phyloP scores from a whole-genome alignment of 2,113 vertebrate species.

The Mormoops blainvillei region DNA sequence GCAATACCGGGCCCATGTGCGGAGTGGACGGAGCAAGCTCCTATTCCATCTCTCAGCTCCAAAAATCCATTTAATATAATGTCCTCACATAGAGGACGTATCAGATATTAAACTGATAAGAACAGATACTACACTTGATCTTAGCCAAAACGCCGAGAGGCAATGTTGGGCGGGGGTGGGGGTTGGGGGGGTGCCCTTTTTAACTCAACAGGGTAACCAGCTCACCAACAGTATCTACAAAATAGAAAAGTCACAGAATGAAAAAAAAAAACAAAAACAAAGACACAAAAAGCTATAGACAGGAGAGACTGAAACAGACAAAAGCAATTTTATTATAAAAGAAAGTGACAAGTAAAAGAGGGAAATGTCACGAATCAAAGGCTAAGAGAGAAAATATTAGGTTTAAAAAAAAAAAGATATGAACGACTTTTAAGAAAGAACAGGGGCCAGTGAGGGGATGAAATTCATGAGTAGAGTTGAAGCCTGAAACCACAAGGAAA shows the following conservation, averaged over 20 bases:
- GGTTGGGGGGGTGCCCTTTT: not conserved
- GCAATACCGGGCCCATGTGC: too few relatives aligned
- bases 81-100: too few relatives aligned
- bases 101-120: too few relatives aligned
- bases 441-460: not conserved
- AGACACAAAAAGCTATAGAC: not conserved
- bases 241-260: conserved; percentile 26
- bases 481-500: conserved; percentile 4
- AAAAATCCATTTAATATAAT: too few relatives aligned
- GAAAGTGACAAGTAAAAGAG: conserved; percentile 20
- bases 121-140: too few relatives aligned
- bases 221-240: not conserved
- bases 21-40: too few relatives aligned
- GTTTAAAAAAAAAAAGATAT: not conserved
- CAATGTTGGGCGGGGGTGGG: too few relatives aligned
- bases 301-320: conserved; percentile 26
- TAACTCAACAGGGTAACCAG: conserved; percentile 29
- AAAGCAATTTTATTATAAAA: conserved; percentile 9
- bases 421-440: not conserved
- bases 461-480: not conserved
- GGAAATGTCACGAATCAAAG: conserved; percentile 61
- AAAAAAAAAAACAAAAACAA: not conserved
- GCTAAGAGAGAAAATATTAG: conserved; percentile 57
- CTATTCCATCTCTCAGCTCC: too few relatives aligned
- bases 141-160: too few relatives aligned